A percentile compares a stretch with the other conserved stretches of the same genome.
Conservation (phyloP, 1,140 invertebrate genomes). For the Thrips palmi region DNA sequence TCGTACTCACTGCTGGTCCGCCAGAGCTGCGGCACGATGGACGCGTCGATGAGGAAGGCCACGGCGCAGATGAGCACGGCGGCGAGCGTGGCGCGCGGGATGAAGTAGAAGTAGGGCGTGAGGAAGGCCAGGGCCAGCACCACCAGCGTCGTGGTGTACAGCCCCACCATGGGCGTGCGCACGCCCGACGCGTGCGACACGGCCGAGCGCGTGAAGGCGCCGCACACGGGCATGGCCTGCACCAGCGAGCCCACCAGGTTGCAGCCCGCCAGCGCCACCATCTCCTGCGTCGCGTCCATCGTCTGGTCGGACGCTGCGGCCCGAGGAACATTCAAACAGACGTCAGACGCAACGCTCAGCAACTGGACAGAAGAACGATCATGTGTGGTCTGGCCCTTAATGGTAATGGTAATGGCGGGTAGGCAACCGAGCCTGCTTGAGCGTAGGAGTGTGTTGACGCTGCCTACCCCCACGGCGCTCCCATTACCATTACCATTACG, state of each 20-base stretch:
- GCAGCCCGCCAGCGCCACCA: constrained; percentile 42
- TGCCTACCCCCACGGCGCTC: too few relatives aligned
- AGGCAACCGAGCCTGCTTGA: too few relatives aligned
- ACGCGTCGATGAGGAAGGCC: constrained; percentile 43
- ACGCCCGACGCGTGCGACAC: constrained; percentile 58
- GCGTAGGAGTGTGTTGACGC: too few relatives aligned
- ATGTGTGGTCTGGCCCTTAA: too few relatives aligned
- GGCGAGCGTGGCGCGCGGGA: constrained; percentile 42
- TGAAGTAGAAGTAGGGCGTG: constrained; percentile 48
- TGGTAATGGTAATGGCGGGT: too few relatives aligned
- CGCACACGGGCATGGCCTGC: constrained; percentile 49
- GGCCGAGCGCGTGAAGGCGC: constrained; percentile 51
- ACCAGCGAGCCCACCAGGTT: constrained; percentile 57
- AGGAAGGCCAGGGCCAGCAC: constrained; percentile 39
- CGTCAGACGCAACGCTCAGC: too few relatives aligned
- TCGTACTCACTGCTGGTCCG: constrained; percentile 34
- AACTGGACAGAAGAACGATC: too few relatives aligned
- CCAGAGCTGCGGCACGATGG: constrained; percentile 40
- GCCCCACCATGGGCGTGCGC: constrained; percentile 47
- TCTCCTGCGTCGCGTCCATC: constrained; percentile 45
- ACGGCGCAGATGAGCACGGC: constrained; percentile 52
- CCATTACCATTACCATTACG: too few relatives aligned
- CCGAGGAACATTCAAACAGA: too few relatives aligned
- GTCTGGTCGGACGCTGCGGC: constrained; percentile 27
- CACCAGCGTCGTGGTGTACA: constrained; percentile 40